Conservation (phyloP, 2,888 invertebrate species). For the Vannuccia rotundouncinata region DNA sequence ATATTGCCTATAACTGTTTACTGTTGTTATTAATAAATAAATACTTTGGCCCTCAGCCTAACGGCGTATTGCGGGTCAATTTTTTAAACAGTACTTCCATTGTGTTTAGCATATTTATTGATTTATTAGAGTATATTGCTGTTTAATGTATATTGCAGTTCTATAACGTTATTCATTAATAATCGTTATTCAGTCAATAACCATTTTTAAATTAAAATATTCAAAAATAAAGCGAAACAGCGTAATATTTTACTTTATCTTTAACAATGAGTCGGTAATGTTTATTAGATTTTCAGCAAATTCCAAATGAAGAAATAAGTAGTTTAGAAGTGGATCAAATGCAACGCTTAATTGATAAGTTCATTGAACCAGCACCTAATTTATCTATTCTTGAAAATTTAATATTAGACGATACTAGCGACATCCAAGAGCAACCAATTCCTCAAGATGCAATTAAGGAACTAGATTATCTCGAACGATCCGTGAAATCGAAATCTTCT, state of each 20-base stretch:
- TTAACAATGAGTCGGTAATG: background rate
- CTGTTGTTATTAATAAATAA: too few species aligned
- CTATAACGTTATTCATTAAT: too few species aligned
- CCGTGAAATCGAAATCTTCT: constrained; percentile 8
- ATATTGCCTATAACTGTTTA: too few species aligned
- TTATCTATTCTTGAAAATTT: constrained; percentile 8
- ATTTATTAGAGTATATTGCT: background rate
- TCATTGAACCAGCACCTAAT: background rate
- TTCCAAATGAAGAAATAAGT: constrained; percentile 16
- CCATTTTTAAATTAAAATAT: background rate
- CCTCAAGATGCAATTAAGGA: too few species aligned
- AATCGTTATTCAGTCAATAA: background rate
- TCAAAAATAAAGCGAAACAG: background rate
- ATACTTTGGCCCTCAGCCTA: too few species aligned
- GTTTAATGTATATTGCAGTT: too few species aligned
- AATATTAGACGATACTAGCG: too few species aligned
- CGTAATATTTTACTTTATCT: background rate
- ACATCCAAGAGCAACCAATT: too few species aligned
- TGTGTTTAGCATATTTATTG: background rate
- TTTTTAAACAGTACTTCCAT: background rate
- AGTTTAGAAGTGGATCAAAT: constrained; percentile 10
- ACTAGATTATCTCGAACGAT: constrained; percentile 22
- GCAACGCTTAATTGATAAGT: constrained; percentile 5
- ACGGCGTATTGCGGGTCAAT: too few species aligned
- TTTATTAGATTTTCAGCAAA: background rate